Percentiles rank a stretch among this genome's conserved stretches.
Conservation (phyloP, 1,140 invertebrate species). For the Trissolcus basalis region DNA sequence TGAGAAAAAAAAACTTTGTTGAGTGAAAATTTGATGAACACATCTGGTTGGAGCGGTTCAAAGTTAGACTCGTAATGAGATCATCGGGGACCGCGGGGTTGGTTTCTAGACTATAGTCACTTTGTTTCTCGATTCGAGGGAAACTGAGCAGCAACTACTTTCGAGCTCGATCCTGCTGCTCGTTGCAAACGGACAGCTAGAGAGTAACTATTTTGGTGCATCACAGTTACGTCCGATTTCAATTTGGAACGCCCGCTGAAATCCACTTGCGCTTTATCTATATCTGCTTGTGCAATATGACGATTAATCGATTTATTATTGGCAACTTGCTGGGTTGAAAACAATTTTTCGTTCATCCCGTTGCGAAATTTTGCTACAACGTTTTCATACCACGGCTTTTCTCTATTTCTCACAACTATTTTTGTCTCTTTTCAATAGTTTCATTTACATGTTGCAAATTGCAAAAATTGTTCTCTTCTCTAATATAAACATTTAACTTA, state of each 20-base stretch:
- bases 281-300: not conserved
- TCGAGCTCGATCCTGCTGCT: conserved; percentile 24
- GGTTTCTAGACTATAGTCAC: conserved; percentile 25
- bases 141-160: conserved; percentile 24
- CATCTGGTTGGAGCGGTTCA: conserved; percentile 9
- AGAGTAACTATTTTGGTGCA: conserved; percentile 44
- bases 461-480: too few species aligned
- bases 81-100: conserved; percentile 13
- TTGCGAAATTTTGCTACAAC: not conserved
- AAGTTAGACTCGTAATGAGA: conserved; percentile 38
- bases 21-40: too few species aligned
- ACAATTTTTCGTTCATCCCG: not conserved
- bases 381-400: too few species aligned
- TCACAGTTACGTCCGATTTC: conserved; percentile 34
- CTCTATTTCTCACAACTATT: too few species aligned
- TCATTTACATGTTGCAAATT: too few species aligned
- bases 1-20: too few species aligned
- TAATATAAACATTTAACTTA: too few species aligned
- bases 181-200: conserved; percentile 20
- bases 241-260: conserved; percentile 31
- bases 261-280: conserved; percentile 17
- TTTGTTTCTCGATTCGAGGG: conserved; percentile 33
- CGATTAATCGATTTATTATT: conserved; percentile 1
- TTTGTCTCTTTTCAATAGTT: too few species aligned
- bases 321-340: not conserved